Base-by-base conservation (phyloP, 2,888 invertebrate species). In the Euclidia mi region DNA sequence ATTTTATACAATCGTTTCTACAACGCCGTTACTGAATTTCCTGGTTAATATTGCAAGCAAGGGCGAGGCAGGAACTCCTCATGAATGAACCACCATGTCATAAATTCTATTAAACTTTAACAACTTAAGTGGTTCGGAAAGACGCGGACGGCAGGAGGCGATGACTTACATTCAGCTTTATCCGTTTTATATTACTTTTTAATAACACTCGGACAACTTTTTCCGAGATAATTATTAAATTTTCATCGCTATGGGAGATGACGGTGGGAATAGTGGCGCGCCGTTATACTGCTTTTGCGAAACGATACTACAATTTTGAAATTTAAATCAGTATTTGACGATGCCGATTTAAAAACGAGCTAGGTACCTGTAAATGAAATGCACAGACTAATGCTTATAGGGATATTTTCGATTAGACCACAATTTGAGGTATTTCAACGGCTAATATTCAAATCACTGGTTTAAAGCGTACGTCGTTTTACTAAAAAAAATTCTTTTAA, bases 111-210 rank as follows among this genome's bases (percentile, higher is more conserved):
- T 52, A 56, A 46, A 59, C 15, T 65, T 59, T 44, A 57, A 51
- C 46, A 46, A 52, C 38, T 52, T 37, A 57, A 65, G 56, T 64
- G 35, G 52, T 35, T 32, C 49, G 34, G 57, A 56, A 58, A 56
- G 58, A 49, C 31, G 35, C 35, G 48, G 40, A 14, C 50, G 40
- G 42, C 31, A 31, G 45, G 9, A 45, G 52, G 41, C 50, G 52
- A 44, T 44, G 20, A 50, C 42, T 56, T 56, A 49, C 46, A 49
- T 46, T 46, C 38, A 42, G 15, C 37, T 57, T 56, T 43, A 56
- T 58, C 41, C 49, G 29, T 56, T 67, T 62, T 42, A 65, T 62
- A 57, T 59, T 41, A 67, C 64, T 60, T 70, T 69, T 66, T 58
- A 60, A 62, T 56, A n/a, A 10, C 12, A 51, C 40, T 45, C 31